Conservation (phyloP, 2,113 vertebrate species). For the Ctenodactylus gundi region DNA sequence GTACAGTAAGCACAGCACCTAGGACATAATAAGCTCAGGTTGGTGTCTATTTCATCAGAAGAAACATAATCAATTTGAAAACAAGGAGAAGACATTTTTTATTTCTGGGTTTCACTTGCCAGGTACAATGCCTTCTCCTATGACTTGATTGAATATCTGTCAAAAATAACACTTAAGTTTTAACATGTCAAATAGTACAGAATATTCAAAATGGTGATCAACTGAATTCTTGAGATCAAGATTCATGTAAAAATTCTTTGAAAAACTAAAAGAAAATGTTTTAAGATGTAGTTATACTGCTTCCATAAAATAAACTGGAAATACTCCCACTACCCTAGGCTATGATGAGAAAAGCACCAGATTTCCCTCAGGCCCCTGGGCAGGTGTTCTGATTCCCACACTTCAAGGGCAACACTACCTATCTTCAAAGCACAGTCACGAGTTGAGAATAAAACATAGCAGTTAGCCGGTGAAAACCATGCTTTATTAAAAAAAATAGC, state of each 20-base stretch:
- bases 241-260: constrained; percentile 24
- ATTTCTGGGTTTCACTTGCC: neutral
- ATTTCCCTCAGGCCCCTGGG: neutral
- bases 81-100: constrained; percentile 17
- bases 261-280: constrained; percentile 30
- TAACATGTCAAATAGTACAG: neutral
- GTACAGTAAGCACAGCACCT: neutral
- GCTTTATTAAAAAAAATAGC: constrained; percentile 50
- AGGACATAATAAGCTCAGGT: neutral
- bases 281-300: neutral
- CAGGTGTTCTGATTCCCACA: constrained; percentile 42
- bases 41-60: neutral
- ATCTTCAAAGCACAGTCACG: constrained; percentile 55
- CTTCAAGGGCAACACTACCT: constrained; percentile 28
- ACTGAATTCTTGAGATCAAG: neutral
- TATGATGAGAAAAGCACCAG: constrained; percentile 47
- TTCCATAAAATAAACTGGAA: constrained; percentile 31
- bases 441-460: constrained; percentile 41
- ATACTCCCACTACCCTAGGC: neutral
- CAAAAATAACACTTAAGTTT: constrained; percentile 5
- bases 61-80: neutral
- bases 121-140: neutral
- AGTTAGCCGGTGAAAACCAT: constrained; percentile 61
- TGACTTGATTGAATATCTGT: neutral
- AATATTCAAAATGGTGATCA: no score